phyloP scores from a whole-genome alignment of 2,113 vertebrate species.

The Lamprologus sp. region DNA sequence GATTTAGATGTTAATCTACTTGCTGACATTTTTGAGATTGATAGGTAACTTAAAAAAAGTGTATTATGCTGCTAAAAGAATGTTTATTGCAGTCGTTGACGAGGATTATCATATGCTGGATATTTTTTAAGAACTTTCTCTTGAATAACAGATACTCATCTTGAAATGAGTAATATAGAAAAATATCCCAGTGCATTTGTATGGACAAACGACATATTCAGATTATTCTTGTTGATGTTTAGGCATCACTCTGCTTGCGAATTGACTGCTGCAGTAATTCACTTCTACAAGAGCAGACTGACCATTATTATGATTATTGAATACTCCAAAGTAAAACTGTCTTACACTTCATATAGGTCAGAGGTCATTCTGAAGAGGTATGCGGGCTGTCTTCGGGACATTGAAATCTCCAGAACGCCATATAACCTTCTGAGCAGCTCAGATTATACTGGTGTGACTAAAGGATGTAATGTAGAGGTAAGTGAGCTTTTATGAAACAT shows the following conservation, averaged over 20 bases:
- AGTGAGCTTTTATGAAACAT: not conserved
- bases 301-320: not conserved
- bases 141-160: not conserved
- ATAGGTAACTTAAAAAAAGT: not conserved
- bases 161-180: not conserved
- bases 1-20: not conserved
- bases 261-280: conserved; percentile 29
- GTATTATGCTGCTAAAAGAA: not conserved
- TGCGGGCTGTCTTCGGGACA: conserved; percentile 89
- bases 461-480: conserved; percentile 92
- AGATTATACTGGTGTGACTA: conserved; percentile 90
- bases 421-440: conserved; percentile 92
- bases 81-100: not conserved
- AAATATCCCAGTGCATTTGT: not conserved
- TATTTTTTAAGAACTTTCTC: not conserved
- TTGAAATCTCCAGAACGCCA: conserved; percentile 91
- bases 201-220: conserved; percentile 34
- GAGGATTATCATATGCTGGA: not conserved
- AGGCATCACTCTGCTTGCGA: not conserved
- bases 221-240: not conserved
- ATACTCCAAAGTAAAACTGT: not conserved
- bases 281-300: not conserved
- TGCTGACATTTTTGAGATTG: not conserved
- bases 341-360: conserved; percentile 67
- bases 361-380: conserved; percentile 87